Evolutionary conservation across 2,113 vertebrate species (phyloP).

Genomic region (Nibea albiflora): DNA sequence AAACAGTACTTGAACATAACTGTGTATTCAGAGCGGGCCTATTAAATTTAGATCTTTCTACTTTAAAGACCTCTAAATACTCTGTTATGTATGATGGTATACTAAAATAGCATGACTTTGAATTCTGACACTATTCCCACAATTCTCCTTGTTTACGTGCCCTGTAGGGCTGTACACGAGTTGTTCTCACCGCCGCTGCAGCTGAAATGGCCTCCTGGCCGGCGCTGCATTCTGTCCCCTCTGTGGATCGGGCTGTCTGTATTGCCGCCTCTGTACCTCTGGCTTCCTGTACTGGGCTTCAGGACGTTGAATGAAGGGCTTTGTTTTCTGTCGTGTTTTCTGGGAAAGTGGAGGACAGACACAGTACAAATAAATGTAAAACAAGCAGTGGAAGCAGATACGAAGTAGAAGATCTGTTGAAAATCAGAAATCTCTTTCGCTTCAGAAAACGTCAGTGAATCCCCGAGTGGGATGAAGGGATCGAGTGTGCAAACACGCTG

Average conservation of each 20-base stretch:
- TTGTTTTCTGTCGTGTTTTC: constrained; percentile 78
- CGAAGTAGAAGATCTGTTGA: neutral
- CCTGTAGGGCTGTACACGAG: neutral
- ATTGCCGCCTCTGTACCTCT: constrained; percentile 84
- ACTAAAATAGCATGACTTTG: neutral
- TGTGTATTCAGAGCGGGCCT: neutral
- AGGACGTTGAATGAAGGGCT: constrained; percentile 85
- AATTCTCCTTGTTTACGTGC: neutral
- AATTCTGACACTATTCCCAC: neutral
- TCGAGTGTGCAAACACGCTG: too few relatives aligned
- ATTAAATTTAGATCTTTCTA: neutral
- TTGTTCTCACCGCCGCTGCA: constrained; percentile 86
- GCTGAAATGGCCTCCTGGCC: constrained; percentile 83
- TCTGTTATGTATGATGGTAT: too few relatives aligned
- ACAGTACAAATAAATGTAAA: neutral
- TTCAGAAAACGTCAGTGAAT: neutral
- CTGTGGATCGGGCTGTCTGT: constrained; percentile 86
- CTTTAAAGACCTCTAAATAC: neutral
- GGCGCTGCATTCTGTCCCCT: constrained; percentile 80
- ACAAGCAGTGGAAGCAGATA: too few relatives aligned
- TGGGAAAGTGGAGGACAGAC: neutral
- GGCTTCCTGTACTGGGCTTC: constrained; percentile 83
- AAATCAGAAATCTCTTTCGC: neutral
- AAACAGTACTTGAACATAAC: neutral
- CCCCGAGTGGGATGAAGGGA: neutral